Conservation (phyloP, 2,888 invertebrate species). For the Augochlorella aurata region DNA sequence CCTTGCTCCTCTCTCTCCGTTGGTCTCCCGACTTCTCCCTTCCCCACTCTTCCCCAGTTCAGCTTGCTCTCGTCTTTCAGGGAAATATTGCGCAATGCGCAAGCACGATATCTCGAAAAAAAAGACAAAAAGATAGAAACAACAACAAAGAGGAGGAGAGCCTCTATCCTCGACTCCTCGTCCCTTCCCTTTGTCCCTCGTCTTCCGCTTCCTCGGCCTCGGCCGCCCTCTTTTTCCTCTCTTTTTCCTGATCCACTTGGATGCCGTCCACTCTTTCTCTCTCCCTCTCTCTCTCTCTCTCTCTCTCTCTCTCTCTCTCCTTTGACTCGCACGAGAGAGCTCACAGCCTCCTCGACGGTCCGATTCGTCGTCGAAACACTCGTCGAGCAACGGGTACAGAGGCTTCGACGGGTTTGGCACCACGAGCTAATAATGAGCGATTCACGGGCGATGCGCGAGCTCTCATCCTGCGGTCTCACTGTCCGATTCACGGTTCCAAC, state of each 20-base stretch:
- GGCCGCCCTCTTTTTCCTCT: neutral
- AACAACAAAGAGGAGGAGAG: slow-evolving; percentile 23
- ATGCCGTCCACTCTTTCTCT: no score
- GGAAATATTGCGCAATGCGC: slow-evolving; percentile 63
- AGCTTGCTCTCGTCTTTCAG: slow-evolving; percentile 40
- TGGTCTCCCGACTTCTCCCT: slow-evolving; percentile 23
- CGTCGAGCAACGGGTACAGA: slow-evolving; percentile 2
- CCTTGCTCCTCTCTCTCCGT: slow-evolving; percentile 17
- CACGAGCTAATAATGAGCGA: slow-evolving; percentile 61
- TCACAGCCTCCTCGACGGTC: neutral
- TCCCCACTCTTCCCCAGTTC: slow-evolving; percentile 26
- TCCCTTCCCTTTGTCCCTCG: neutral
- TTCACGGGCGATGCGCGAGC: slow-evolving; percentile 36
- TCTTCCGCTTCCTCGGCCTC: neutral
- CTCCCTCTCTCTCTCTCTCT: neutral
- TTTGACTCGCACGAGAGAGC: neutral
- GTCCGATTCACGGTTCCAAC: neutral
- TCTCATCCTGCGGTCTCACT: slow-evolving; percentile 43
- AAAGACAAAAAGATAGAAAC: slow-evolving; percentile 18
- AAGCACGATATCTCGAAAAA: slow-evolving; percentile 44
- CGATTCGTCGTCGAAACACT: neutral
- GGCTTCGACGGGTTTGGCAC: slow-evolving; percentile 62
- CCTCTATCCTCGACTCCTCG: neutral
- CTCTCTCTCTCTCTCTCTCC: neutral
- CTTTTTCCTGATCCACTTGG: neutral